phyloP scores from a whole-genome alignment of 1,140 invertebrate species.

The Drosophila malerkotliana region DNA sequence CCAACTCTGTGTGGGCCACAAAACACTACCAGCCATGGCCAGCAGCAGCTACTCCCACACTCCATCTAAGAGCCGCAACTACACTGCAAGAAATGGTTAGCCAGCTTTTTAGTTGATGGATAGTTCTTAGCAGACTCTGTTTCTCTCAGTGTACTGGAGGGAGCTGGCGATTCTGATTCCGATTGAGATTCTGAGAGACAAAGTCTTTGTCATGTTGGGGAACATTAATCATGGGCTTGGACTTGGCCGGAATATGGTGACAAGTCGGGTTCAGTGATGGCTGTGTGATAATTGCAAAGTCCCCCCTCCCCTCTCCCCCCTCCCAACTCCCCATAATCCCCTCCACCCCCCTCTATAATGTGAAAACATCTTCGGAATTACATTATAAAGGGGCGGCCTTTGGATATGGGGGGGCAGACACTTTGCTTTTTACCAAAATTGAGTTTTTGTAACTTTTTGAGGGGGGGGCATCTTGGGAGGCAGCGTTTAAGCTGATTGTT shows the following conservation, averaged over 20 bases:
- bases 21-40: constrained; percentile 51
- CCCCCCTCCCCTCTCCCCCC: no score
- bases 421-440: constrained; percentile 61
- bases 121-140: no score
- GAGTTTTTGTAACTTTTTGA: constrained; percentile 67
- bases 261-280: constrained; percentile 18
- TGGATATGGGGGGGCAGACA: constrained; percentile 1
- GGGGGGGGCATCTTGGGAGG: constrained; percentile 8
- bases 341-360: constrained; percentile 2
- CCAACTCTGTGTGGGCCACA: constrained; percentile 46
- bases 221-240: constrained; percentile 44
- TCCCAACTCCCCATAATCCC: no score
- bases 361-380: constrained; percentile 37
- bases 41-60: constrained; percentile 37
- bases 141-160: constrained; percentile 6
- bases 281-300: constrained; percentile 25
- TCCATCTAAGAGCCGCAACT: neutral
- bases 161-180: constrained; percentile 12
- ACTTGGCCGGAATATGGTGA: constrained; percentile 4
- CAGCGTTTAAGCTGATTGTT: constrained; percentile 50
- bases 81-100: no score
- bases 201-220: constrained; percentile 47
- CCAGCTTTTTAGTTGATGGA: no score
- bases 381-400: constrained; percentile 1
- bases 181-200: constrained; percentile 27